Conservation (phyloP, 1,140 invertebrate species). For the Nasonia vitripennis region DNA sequence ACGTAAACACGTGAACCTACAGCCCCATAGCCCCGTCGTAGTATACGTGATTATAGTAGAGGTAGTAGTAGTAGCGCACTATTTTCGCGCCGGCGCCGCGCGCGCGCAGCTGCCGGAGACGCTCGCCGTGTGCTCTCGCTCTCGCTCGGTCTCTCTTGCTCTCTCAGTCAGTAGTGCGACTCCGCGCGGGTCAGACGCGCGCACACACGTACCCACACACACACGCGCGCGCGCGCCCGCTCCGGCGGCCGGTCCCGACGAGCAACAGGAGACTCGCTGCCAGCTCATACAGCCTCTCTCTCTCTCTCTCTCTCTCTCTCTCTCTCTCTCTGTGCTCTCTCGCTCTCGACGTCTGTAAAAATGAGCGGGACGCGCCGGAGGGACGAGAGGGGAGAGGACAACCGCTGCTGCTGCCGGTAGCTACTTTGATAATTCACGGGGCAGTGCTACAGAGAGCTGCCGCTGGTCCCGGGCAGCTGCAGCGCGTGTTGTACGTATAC, state of each 20-base stretch:
- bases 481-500: no score
- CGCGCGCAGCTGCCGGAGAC: background rate
- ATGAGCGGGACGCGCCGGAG: background rate
- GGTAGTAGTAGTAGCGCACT: background rate
- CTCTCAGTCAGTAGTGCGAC: conserved; percentile 65
- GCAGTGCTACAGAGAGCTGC: no score
- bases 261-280: conserved; percentile 27
- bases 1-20: no score
- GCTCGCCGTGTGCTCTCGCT: background rate
- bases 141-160: background rate
- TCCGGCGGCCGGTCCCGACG: background rate
- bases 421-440: background rate
- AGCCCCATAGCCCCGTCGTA: background rate
- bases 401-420: background rate
- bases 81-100: background rate
- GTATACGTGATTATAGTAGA: no score
- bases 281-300: background rate
- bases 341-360: background rate
- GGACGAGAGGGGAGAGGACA: background rate
- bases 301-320: background rate
- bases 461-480: background rate
- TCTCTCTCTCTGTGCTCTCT: background rate
- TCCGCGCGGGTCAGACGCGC: conserved; percentile 61
- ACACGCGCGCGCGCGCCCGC: background rate
- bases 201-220: background rate